A percentile compares a stretch with the other conserved stretches of the same genome.
phyloP scores from a whole-genome alignment of 2,888 invertebrate species.

The Drosophila borealis region DNA sequence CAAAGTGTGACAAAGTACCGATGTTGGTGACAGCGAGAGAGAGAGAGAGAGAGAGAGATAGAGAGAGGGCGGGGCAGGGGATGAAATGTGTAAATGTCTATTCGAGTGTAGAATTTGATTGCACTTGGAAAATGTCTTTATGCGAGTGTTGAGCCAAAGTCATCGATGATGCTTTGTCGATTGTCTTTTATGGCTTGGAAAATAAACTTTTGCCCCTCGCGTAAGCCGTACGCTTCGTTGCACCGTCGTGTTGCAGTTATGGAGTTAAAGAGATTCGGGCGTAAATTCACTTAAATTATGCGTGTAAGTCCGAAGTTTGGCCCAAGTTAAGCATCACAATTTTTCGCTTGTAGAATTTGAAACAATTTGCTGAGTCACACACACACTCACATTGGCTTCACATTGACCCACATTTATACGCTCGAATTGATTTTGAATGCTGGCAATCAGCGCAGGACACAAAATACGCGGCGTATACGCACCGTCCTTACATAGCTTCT shows the following conservation, averaged over 20 bases:
- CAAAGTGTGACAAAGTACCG: constrained; percentile 74
- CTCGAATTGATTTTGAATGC: constrained; percentile 76
- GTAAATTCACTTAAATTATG: constrained; percentile 78
- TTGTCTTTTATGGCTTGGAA: constrained; percentile 81
- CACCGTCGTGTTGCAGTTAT: constrained; percentile 44
- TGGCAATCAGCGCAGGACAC: constrained; percentile 68
- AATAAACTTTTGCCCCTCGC: constrained; percentile 73
- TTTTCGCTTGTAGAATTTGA: constrained; percentile 39
- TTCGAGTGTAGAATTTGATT: constrained; percentile 83
- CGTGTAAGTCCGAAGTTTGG: constrained; percentile 52
- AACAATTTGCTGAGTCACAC: constrained; percentile 71
- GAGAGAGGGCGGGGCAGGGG: constrained; percentile 3
- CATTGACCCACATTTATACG: constrained; percentile 78
- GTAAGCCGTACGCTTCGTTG: constrained; percentile 61
- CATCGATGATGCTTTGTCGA: constrained; percentile 70
- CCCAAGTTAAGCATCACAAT: constrained; percentile 9
- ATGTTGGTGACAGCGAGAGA: not conserved
- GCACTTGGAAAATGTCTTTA: constrained; percentile 80
- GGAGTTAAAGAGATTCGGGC: constrained; percentile 65
- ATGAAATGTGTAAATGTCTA: constrained; percentile 67
- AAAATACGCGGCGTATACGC: constrained; percentile 67
- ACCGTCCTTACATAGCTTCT: constrained; percentile 40
- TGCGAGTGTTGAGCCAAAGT: constrained; percentile 65
- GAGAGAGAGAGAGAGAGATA: not conserved
- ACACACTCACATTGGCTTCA: constrained; percentile 31